These are phyloP conservation scores for Melanostoma scalare DNA, from an alignment of 2,888 invertebrate species.

Conservation along the genomic window DNA sequence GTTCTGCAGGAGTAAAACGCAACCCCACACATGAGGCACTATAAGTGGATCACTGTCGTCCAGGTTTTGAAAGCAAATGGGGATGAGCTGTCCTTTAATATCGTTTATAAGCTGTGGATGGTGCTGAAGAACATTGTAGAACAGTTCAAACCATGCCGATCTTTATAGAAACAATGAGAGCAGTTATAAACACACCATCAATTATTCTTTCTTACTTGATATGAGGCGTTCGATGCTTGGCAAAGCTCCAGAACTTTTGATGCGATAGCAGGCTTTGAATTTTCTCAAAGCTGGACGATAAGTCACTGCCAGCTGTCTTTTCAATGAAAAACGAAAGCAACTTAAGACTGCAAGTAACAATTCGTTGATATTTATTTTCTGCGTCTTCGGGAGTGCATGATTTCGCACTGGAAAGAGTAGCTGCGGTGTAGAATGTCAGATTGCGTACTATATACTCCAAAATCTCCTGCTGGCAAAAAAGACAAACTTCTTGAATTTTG, in stretches of 20 bases:
- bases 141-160: constrained; percentile 87
- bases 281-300: constrained; percentile 76
- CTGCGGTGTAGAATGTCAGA: constrained; percentile 84
- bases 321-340: constrained; percentile 86
- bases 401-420: constrained; percentile 83
- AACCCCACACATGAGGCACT: constrained; percentile 89
- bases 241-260: constrained; percentile 88
- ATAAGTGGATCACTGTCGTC: constrained; percentile 88
- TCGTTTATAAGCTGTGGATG: constrained; percentile 83
- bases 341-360: constrained; percentile 86
- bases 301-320: constrained; percentile 83
- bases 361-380: constrained; percentile 87
- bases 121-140: constrained; percentile 85
- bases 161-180: constrained; percentile 72
- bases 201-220: constrained; percentile 78
- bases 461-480: constrained; percentile 92
- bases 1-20: constrained; percentile 85
- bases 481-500: constrained; percentile 90
- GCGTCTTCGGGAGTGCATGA: constrained; percentile 85
- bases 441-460: constrained; percentile 88
- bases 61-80: constrained; percentile 85
- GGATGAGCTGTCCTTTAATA: constrained; percentile 84
- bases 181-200: not conserved
- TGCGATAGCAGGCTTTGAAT: constrained; percentile 84
- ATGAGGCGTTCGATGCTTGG: constrained; percentile 83